phyloP scores from a whole-genome alignment of 2,888 invertebrate genomes.

The Perizoma affinitatum region DNA sequence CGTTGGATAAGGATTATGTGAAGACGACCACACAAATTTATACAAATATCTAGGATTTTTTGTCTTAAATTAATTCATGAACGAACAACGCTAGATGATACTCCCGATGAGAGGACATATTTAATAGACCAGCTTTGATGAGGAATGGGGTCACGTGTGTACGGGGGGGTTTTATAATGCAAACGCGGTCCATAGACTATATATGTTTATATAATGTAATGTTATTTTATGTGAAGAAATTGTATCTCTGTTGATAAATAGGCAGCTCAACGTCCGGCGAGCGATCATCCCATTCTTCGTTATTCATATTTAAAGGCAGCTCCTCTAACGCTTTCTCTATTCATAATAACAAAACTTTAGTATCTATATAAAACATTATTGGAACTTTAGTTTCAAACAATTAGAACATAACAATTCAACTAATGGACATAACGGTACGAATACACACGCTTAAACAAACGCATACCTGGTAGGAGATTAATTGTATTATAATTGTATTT shows the following conservation, averaged over 20 bases:
- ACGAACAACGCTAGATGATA: too few relatives aligned
- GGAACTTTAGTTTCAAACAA: slow-evolving; percentile 36
- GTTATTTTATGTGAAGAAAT: slow-evolving; percentile 86
- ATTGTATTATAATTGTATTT: not conserved
- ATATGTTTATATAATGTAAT: not conserved
- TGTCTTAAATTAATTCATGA: too few relatives aligned
- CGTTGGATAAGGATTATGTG: too few relatives aligned
- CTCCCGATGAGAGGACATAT: too few relatives aligned
- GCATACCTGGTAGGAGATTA: not conserved
- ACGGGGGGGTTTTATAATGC: too few relatives aligned
- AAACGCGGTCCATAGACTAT: too few relatives aligned
- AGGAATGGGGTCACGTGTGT: too few relatives aligned
- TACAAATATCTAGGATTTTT: too few relatives aligned
- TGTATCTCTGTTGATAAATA: slow-evolving; percentile 93
- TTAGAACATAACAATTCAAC: slow-evolving; percentile 56
- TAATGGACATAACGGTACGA: slow-evolving; percentile 29
- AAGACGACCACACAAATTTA: too few relatives aligned
- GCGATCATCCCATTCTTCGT: slow-evolving; percentile 87
- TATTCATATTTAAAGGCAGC: slow-evolving; percentile 84
- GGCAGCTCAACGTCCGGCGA: slow-evolving; percentile 92
- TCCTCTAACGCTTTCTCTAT: slow-evolving; percentile 91
- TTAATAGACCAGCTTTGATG: too few relatives aligned
- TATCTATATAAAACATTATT: slow-evolving; percentile 6
- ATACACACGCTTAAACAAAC: slow-evolving; percentile 34
- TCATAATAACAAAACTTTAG: slow-evolving; percentile 37